Evolutionary conservation across 2,113 vertebrate genomes (phyloP), one percentile per base, ranked within the genome.

Genomic region (Paradoxurus hermaphroditus): DNA sequence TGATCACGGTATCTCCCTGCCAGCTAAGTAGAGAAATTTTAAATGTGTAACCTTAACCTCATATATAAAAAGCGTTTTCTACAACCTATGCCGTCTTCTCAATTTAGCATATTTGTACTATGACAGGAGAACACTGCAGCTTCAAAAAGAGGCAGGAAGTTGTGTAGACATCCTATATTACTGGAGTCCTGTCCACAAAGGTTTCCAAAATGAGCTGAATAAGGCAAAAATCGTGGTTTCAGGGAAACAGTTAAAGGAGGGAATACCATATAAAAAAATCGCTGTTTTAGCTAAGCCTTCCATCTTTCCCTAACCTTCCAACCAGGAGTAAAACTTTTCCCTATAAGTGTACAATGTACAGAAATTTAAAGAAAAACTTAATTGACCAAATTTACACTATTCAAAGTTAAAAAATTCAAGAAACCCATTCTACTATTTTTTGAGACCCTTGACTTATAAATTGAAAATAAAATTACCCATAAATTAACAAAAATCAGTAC

Each of bases 391-490:
- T 91, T 78, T 92, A 96, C 16, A 90, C 41, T 84, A 73, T 41
- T 70, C 92, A 23, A 75, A n/a, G 36, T 65, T 19, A 16, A 41
- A 67, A 75, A 63, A 89, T 21, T 36, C 34, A 77, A 75, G 1
- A 84, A 68, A 29, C 5, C 15, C 44, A 75, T 25, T 70, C 79
- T 39, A 78, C 25, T 36, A 56, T 56, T 86, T 51, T 78, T 83
- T 96, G 72, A 94, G 75, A 78, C 4, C 9, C 39, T 34, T 31
- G 56, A 39, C 44, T 19, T 83, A n/a, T 23, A 70, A 86, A 77
- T 27, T 90, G 7, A 96, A 97, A 95, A 53, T 90, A 87, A 93
- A 94, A 75, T 91, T 67, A 92, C 78, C 63, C 51, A 86, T 62
- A 78, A 97, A 89, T 53, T 63, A 96, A 96, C 44, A 79, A 96